Base-by-base conservation (phyloP, 2,797 vertebrate genomes). In the Xenopus petersii region DNA sequence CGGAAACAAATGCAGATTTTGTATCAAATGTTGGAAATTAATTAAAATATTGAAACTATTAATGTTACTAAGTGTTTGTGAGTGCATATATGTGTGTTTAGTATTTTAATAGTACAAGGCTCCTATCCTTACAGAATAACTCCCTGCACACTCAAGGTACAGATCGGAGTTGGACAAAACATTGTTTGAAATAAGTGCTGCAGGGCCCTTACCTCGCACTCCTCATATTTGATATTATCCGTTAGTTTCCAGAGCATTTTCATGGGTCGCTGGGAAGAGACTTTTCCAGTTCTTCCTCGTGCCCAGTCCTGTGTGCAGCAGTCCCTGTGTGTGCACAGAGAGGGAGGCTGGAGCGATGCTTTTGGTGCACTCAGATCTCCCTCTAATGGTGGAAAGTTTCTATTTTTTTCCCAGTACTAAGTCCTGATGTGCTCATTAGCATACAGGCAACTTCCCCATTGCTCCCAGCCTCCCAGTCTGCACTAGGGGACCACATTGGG, bases 201-300 rank as follows among this genome's bases (percentile, higher is more conserved):
- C 64, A 30, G 4, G 78, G 82, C 36, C 87, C 96, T 98, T 98
- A 99, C 97, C 97, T 99, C 96, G 85, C 94, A 99, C 87, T 99
- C 96, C 91, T 99, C 96, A 93, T 98, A 98, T 91, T 99, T 99
- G 93, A 99, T 98, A 93, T 98, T 98, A 95, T 98, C 96, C 91
- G 96, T 96, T 94, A 99, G 95, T 94, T 98, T 99, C 97, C 97
- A 99, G 82, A 98, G 96, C 97, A 98, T 99, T 95, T 94, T 99
- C 96, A 98, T 98, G 94, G 93, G 92, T 93, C 93, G 94, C 86
- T 84, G 67, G 91, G 82, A 88, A 88, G 87, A 89, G 87, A 89
- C 85, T 89, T 70, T 81, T 76, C 82, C 74, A 86, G 83, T 91
- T 92, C 91, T 90, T 85, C 90, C 92, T 89, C 91, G 92, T 93